Conservation (phyloP, 2,797 vertebrate genomes). For the Anabas testudineus region DNA sequence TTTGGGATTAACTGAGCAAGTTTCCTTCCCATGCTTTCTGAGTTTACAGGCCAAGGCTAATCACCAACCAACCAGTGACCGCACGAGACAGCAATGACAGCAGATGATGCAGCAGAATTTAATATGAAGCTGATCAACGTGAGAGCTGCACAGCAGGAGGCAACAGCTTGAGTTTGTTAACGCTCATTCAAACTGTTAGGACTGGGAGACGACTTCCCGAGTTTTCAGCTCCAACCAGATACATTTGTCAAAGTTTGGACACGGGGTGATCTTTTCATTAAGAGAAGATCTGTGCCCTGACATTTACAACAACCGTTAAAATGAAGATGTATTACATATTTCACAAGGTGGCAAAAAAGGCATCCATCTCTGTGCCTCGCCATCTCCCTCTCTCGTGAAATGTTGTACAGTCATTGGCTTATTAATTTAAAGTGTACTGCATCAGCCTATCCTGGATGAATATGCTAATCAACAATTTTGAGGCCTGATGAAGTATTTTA, state of each 20-base stretch:
- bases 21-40: conserved; percentile 17
- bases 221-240: conserved; percentile 66
- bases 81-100: conserved; percentile 18
- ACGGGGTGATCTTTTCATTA: conserved; percentile 81
- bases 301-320: conserved; percentile 82
- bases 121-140: conserved; percentile 44
- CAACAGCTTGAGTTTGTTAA: conserved; percentile 72
- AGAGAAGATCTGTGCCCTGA: conserved; percentile 80
- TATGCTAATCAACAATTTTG: conserved; percentile 83
- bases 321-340: conserved; percentile 86
- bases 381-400: conserved; percentile 62
- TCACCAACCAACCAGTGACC: conserved; percentile 16
- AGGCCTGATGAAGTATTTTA: conserved; percentile 80
- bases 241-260: conserved; percentile 80
- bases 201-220: conserved; percentile 50
- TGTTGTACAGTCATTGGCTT: conserved; percentile 74
- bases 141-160: conserved; percentile 36
- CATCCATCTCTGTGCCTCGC: conserved; percentile 71
- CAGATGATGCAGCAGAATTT: conserved; percentile 49
- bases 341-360: conserved; percentile 77
- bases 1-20: conserved; percentile 20
- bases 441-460: conserved; percentile 68
- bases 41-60: conserved; percentile 30
- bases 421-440: conserved; percentile 80
- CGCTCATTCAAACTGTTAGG: conserved; percentile 55